phyloP scores from a whole-genome alignment of 1,140 invertebrate species.

The Hyles euphorbiae region DNA sequence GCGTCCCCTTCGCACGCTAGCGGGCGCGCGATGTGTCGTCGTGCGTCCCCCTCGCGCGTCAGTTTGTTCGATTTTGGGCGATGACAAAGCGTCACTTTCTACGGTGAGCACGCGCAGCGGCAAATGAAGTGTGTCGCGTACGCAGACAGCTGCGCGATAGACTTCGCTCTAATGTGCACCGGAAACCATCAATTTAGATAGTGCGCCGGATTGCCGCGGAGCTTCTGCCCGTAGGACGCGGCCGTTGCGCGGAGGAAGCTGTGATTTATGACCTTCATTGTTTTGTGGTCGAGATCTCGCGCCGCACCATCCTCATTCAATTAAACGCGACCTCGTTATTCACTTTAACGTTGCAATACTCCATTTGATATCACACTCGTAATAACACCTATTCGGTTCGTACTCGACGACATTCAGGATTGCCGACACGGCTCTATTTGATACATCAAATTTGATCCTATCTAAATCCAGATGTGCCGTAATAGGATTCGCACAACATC shows the following conservation, averaged over 20 bases:
- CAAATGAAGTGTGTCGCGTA: conserved; percentile 70
- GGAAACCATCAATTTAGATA: conserved; percentile 73
- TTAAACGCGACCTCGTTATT: conserved; percentile 27
- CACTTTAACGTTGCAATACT: conserved; percentile 8
- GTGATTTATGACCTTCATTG: conserved; percentile 70
- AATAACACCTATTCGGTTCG: background rate
- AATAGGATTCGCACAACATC: conserved; percentile 24
- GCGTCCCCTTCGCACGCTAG: conserved; percentile 22
- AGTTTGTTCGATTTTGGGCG: conserved; percentile 54
- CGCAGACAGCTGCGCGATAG: conserved; percentile 60
- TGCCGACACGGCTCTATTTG: background rate
- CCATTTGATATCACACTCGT: background rate
- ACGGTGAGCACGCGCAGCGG: conserved; percentile 53
- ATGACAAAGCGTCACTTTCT: conserved; percentile 65
- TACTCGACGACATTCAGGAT: conserved; percentile 3
- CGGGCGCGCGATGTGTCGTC: conserved; percentile 2
- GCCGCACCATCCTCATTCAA: conserved; percentile 41
- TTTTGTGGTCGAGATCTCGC: conserved; percentile 52
- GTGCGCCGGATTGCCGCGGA: conserved; percentile 64
- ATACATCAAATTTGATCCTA: conserved; percentile 25
- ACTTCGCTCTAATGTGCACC: conserved; percentile 60
- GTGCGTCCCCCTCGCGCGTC: conserved; percentile 38
- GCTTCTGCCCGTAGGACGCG: conserved; percentile 61
- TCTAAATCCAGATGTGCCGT: conserved; percentile 16
- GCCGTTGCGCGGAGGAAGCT: conserved; percentile 62